These are phyloP conservation scores for Cynopterus brachyotis DNA, from an alignment of 2,113 vertebrate genomes.

Conservation along the genomic window DNA sequence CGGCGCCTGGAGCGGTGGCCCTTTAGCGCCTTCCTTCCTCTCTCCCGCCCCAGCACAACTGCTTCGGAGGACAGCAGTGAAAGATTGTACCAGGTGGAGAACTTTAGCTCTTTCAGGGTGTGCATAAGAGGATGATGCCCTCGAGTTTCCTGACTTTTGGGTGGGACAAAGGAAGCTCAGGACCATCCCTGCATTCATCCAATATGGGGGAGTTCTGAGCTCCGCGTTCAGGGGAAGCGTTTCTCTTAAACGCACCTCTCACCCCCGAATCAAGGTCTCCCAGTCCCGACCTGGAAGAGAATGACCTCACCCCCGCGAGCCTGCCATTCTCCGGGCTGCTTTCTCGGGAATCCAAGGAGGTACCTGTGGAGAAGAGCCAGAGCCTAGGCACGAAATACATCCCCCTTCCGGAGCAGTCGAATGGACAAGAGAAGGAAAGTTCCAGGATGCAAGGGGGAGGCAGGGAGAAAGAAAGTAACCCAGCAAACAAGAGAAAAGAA, in stretches of 20 bases:
- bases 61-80: neutral
- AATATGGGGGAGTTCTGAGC: neutral
- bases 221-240: neutral
- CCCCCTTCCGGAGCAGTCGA: neutral
- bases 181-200: neutral
- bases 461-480: neutral
- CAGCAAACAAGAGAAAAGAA: accelerated
- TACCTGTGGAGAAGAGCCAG: neutral
- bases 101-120: neutral
- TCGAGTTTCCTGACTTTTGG: neutral
- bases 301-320: too few species aligned
- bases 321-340: neutral
- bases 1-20: neutral
- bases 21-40: neutral
- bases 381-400: neutral
- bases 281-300: neutral
- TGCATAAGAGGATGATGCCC: neutral
- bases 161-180: neutral
- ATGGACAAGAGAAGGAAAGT: neutral
- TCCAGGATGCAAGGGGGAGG: neutral
- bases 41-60: accelerated
- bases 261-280: neutral
- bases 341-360: neutral
- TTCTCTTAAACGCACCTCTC: neutral
- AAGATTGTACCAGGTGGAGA: neutral